phyloP scores from a whole-genome alignment of 1,140 invertebrate genomes.

The Drosophila erecta region DNA sequence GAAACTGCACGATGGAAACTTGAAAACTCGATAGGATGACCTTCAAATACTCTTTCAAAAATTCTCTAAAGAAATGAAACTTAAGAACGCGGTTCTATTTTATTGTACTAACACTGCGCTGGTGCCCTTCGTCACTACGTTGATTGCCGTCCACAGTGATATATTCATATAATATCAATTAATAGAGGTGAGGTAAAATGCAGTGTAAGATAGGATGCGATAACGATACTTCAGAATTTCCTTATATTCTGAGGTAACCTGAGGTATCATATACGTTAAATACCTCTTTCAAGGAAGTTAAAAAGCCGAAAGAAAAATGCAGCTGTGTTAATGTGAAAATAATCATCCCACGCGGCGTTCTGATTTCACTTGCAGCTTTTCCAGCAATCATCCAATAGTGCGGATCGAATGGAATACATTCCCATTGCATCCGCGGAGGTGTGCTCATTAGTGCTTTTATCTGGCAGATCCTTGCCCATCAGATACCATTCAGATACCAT shows the following conservation, averaged over 20 bases:
- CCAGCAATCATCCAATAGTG: slow-evolving; percentile 28
- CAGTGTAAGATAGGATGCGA: no score
- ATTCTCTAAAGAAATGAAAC: neutral
- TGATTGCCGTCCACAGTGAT: no score
- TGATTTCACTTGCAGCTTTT: slow-evolving; percentile 8
- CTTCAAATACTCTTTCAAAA: neutral
- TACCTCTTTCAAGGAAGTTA: neutral
- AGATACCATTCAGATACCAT: neutral
- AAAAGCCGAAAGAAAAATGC: slow-evolving; percentile 5
- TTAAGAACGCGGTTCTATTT: no score
- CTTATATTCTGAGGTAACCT: no score
- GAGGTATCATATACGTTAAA: no score
- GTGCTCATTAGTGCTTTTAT: slow-evolving; percentile 56
- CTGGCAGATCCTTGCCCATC: slow-evolving; percentile 5
- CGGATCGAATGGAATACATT: slow-evolving; percentile 60
- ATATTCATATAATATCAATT: no score
- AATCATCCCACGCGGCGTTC: slow-evolving; percentile 3
- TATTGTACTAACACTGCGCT: no score
- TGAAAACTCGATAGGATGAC: neutral
- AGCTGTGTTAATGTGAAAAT: slow-evolving; percentile 72
- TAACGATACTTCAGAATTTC: no score
- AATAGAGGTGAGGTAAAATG: no score
- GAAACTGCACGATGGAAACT: slow-evolving; percentile 16
- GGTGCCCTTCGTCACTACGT: no score
- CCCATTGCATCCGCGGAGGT: slow-evolving; percentile 37